Evolutionary conservation across 2,113 vertebrate species (phyloP).

Genomic region (Desmodus rotundus): DNA sequence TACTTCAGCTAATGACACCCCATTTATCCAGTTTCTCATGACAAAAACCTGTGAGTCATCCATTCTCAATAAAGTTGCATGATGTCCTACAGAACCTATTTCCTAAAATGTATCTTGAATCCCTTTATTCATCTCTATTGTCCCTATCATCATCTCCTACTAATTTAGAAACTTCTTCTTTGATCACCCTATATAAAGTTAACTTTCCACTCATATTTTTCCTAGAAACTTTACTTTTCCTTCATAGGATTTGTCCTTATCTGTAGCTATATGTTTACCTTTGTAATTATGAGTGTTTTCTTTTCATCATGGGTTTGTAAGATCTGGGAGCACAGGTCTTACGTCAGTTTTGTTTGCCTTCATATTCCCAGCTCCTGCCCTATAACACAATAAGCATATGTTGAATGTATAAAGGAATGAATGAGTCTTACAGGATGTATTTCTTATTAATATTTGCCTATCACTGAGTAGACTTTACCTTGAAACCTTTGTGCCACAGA

Average conservation of each 20-base stretch:
- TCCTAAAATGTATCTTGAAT: background rate
- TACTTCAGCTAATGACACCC: background rate
- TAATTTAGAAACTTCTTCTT: background rate
- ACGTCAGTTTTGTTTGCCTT: background rate
- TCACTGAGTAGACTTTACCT: background rate
- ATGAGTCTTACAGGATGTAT: background rate
- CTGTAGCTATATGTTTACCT: background rate
- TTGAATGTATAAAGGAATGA: background rate
- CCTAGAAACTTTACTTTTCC: background rate
- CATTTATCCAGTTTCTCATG: background rate
- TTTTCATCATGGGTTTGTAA: background rate
- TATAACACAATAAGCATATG: background rate
- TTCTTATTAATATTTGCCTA: background rate
- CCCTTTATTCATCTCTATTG: background rate
- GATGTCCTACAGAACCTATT: background rate
- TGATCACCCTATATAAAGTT: background rate
- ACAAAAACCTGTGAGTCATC: background rate
- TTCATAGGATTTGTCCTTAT: background rate
- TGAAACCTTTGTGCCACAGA: conserved; percentile 10
- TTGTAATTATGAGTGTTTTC: background rate
- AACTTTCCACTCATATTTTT: background rate
- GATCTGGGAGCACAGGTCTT: background rate
- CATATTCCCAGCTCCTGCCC: background rate
- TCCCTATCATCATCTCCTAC: background rate
- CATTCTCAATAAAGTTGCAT: background rate